Conservation (phyloP, 2,888 invertebrate genomes). For the Caenorhabditis sulstoni region DNA sequence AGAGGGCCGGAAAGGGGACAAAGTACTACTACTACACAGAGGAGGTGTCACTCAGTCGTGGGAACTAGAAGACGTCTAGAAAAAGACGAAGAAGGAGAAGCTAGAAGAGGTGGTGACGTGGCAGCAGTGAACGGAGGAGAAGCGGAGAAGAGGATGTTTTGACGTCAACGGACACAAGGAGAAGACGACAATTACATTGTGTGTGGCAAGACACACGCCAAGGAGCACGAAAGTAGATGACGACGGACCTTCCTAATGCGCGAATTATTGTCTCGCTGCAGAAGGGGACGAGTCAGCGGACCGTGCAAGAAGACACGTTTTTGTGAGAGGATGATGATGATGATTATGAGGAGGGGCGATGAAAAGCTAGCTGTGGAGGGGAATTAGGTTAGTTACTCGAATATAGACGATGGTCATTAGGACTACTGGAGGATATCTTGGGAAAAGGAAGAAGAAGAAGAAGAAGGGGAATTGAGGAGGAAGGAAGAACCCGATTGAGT, state of each 20-base stretch:
- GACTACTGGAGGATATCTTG: slow-evolving; percentile 2
- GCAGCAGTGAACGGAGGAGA: neutral
- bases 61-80: no score
- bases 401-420: slow-evolving; percentile 3
- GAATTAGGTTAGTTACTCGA: slow-evolving; percentile 33
- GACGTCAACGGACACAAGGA: neutral
- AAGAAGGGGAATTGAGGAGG: neutral
- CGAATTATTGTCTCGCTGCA: slow-evolving; percentile 29
- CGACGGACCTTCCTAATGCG: slow-evolving; percentile 22
- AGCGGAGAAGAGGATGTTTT: slow-evolving; percentile 6
- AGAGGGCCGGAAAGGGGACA: neutral
- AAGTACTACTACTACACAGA: neutral
- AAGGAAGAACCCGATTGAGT: slow-evolving; percentile 19
- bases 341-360: slow-evolving; percentile 20
- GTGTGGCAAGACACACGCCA: slow-evolving; percentile 6
- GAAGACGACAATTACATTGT: slow-evolving; percentile 20
- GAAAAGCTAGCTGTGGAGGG: slow-evolving; percentile 7
- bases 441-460: neutral
- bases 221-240: slow-evolving; percentile 5
- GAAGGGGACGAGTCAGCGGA: slow-evolving; percentile 16
- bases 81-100: no score
- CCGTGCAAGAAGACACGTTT: slow-evolving; percentile 30
- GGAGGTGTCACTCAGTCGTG: neutral
- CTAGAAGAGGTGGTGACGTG: no score
- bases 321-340: slow-evolving; percentile 15